Base-by-base conservation (phyloP, 2,888 invertebrate genomes). In the Aleiodes testaceus region DNA sequence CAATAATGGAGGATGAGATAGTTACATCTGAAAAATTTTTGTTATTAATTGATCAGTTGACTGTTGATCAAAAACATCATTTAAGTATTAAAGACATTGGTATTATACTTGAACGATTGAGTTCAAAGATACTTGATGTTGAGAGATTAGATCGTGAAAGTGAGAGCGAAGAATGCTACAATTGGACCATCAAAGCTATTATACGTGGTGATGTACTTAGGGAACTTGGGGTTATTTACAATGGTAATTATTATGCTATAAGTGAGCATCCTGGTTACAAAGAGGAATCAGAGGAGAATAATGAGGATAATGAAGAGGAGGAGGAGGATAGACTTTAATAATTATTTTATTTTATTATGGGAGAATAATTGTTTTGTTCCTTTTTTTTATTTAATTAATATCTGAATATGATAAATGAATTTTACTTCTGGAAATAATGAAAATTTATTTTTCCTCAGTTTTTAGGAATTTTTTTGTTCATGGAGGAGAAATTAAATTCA, bases 141-240 rank as follows among this genome's bases (percentile, higher is more conserved):
- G 97, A 97, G 89, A 92, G 96, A 79, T 90, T 97, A 80, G 96
- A 97, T 88, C 92, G 97, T 72, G 97, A 97, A 88, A 94, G 94
- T 80, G 97, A 97, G 88, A 95, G 95, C 87, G 95, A 95, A 88
- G 96, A 97, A 88, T 96, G 96, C 87, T 96, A 96, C 91, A 96
- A 97, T 89, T 97, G 97, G 97, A 97, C 97, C 88, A 97, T 97
- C 89, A 97, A 96, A 89, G 97, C 97, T 82, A 95, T 96, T 81
- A 97, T 97, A 86, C 91, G 96, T 75, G 97, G 97, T 66, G 96
- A 97, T 88, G 95, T 95, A 81, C 89, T 97, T 82, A 91, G 96
- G 72, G 97, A 97, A 88, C 90, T 97, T 76, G 97, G 97, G 76
- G 95, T 97, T 80, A 95, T 97, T 86, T 97, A 97, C 89, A 96